These are phyloP conservation scores for Drosophila siamana DNA, from an alignment of 2,888 invertebrate genomes.

Conservation along the genomic window DNA sequence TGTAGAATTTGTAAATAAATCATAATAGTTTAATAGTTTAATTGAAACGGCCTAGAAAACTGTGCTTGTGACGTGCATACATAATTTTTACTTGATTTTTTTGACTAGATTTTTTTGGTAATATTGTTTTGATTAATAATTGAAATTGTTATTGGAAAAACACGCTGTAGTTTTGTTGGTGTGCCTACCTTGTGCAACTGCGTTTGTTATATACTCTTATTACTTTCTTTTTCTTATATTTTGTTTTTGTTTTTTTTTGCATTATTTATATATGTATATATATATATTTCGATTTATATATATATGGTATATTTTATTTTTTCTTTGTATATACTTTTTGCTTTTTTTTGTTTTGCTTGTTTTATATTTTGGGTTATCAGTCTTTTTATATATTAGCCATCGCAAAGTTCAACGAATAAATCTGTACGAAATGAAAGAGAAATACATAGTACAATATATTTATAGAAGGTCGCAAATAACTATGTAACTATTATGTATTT, in stretches of 20 bases:
- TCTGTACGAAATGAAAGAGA: slow-evolving; percentile 83
- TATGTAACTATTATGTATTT: slow-evolving; percentile 45
- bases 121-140: slow-evolving; percentile 67
- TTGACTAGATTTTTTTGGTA: slow-evolving; percentile 45
- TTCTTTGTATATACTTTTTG: slow-evolving; percentile 48
- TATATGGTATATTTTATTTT: slow-evolving; percentile 42
- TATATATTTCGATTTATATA: slow-evolving; percentile 68
- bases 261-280: slow-evolving; percentile 69
- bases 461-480: slow-evolving; percentile 72
- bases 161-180: slow-evolving; percentile 79
- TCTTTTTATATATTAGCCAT: slow-evolving; percentile 85
- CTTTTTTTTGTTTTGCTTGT: slow-evolving; percentile 54
- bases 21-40: slow-evolving; percentile 69
- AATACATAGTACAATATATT: slow-evolving; percentile 78
- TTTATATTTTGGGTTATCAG: slow-evolving; percentile 80
- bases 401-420: slow-evolving; percentile 85
- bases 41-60: slow-evolving; percentile 78
- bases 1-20: slow-evolving; percentile 67
- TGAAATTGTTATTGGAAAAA: slow-evolving; percentile 73
- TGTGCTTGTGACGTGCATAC: slow-evolving; percentile 79
- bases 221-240: slow-evolving; percentile 54
- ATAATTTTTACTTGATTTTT: slow-evolving; percentile 53
- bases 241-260: slow-evolving; percentile 49
- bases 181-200: slow-evolving; percentile 85
- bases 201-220: slow-evolving; percentile 79